Percentiles rank a stretch among this genome's conserved stretches.
Evolutionary conservation across 2,797 vertebrate genomes (phyloP).

Genomic region (Siniperca undulata): DNA sequence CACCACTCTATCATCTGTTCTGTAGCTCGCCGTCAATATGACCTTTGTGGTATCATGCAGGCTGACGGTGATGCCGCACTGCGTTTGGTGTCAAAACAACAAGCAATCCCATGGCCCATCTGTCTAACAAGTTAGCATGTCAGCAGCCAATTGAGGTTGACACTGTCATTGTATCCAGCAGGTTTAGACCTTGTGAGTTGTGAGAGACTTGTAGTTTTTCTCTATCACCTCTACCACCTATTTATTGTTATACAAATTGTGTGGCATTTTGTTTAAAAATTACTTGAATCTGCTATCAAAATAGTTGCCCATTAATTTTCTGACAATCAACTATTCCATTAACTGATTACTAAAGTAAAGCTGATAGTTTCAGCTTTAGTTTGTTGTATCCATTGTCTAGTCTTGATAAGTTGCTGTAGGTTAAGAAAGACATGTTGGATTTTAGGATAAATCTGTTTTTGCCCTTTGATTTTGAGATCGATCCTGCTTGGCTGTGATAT

Average conservation of each 20-base stretch:
- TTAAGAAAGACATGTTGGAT: neutral
- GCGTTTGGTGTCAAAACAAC: constrained; percentile 52
- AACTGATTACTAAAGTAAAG: neutral
- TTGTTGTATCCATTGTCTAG: neutral
- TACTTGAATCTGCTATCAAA: neutral
- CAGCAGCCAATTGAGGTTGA: constrained; percentile 20
- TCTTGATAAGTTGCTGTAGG: neutral
- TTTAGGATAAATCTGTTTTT: neutral
- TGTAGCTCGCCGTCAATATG: constrained; percentile 51
- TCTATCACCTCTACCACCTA: neutral
- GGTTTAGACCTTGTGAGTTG: constrained; percentile 11
- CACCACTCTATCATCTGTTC: constrained; percentile 68
- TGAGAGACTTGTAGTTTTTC: constrained; percentile 14
- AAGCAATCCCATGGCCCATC: constrained; percentile 65
- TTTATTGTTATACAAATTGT: neutral
- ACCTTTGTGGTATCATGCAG: constrained; percentile 54
- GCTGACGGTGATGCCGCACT: constrained; percentile 49
- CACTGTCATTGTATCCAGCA: constrained; percentile 24
- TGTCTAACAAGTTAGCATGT: constrained; percentile 52
- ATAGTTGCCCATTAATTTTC: neutral
- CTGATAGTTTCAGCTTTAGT: neutral
- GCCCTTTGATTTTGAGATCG: neutral
- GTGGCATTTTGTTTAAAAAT: no score
- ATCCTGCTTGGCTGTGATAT: neutral
- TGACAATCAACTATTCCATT: neutral